Evolutionary conservation across 2,888 invertebrate species (phyloP).

Genomic region (Acronicta aceris): DNA sequence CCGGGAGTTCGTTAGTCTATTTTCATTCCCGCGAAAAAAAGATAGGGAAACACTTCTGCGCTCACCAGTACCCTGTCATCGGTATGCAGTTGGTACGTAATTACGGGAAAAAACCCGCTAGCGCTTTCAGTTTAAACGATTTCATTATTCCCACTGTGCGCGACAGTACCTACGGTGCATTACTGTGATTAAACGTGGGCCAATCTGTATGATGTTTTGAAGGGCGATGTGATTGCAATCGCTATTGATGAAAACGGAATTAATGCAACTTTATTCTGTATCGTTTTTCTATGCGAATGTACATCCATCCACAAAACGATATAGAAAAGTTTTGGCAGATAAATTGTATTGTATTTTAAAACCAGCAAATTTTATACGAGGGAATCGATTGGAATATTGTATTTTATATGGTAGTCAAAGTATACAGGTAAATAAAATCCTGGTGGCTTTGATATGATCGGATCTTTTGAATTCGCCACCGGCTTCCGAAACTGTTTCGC

Average conservation of each 20-base stretch:
- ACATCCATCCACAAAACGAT: too few relatives aligned
- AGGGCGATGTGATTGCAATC: constrained; percentile 22
- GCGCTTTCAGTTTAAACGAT: constrained; percentile 66
- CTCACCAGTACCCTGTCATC: constrained; percentile 59
- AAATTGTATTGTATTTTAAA: too few relatives aligned
- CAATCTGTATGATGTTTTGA: constrained; percentile 13
- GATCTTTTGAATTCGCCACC: too few relatives aligned
- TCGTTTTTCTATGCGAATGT: not conserved
- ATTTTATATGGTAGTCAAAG: too few relatives aligned
- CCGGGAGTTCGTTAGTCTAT: constrained; percentile 50
- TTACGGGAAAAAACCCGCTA: constrained; percentile 56
- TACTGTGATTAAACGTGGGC: constrained; percentile 65
- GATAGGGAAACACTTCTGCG: constrained; percentile 48
- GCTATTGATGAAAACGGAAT: constrained; percentile 2
- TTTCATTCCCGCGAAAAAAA: constrained; percentile 40
- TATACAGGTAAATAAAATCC: too few relatives aligned
- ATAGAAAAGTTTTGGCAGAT: too few relatives aligned
- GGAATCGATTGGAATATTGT: too few relatives aligned
- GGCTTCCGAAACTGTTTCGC: too few relatives aligned
- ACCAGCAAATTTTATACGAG: too few relatives aligned
- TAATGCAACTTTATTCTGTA: not conserved
- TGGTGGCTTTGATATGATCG: too few relatives aligned
- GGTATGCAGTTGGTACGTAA: constrained; percentile 58
- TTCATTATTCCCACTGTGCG: constrained; percentile 56
- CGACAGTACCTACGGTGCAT: constrained; percentile 66